Percentiles rank a stretch among this genome's conserved stretches.
Conservation (phyloP, 2,888 invertebrate genomes). For the Trilocha varians region DNA sequence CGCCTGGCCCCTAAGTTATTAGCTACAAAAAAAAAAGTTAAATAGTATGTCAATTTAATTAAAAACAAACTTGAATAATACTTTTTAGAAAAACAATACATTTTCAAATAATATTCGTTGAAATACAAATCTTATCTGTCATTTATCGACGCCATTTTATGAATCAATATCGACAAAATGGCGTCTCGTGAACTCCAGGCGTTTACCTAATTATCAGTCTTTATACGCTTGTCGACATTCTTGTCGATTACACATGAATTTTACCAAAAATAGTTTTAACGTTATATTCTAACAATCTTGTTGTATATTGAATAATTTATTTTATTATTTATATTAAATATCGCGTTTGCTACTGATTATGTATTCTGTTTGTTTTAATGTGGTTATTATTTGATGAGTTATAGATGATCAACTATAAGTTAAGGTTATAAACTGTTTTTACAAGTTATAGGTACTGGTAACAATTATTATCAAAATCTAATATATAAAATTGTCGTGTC, state of each 20-base stretch:
- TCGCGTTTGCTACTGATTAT: background rate
- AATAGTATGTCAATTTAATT: too few species aligned
- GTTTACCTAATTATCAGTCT: background rate
- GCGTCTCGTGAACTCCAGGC: background rate
- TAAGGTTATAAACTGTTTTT: too few species aligned
- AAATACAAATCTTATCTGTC: background rate
- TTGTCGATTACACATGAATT: background rate
- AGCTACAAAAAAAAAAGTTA: too few species aligned
- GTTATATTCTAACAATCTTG: too few species aligned
- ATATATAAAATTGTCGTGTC: too few species aligned
- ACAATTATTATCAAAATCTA: too few species aligned
- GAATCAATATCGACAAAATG: background rate
- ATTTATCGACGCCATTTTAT: background rate
- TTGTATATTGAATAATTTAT: background rate
- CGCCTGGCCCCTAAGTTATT: too few species aligned
- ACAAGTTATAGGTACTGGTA: too few species aligned
- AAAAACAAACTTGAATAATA: too few species aligned
- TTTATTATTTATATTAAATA: conserved; percentile 1
- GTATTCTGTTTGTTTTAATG: background rate
- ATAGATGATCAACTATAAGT: too few species aligned
- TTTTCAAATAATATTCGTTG: too few species aligned
- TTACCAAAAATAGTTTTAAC: background rate
- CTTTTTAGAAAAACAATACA: too few species aligned
- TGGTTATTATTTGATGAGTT: conserved; percentile 4
- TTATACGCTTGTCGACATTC: background rate